phyloP scores from a whole-genome alignment of 2,888 invertebrate genomes.

The Mythimna vitellina region DNA sequence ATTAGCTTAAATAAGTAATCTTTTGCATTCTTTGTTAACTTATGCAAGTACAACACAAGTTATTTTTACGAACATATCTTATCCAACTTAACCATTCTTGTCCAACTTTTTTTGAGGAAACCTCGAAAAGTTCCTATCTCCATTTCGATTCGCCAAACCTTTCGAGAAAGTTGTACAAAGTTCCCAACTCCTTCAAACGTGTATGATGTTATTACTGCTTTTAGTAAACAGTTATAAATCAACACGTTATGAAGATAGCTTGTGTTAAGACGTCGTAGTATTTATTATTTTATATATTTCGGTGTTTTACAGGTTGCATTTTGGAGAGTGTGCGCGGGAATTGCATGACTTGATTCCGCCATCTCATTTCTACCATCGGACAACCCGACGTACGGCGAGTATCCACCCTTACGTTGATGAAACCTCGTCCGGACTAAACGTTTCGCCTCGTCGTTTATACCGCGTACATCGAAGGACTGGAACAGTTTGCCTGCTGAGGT shows the following conservation, averaged over 20 bases:
- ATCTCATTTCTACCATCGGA: too few relatives aligned
- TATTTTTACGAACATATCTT: not conserved
- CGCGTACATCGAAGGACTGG: too few relatives aligned
- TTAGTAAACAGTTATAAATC: not conserved
- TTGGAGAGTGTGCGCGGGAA: too few relatives aligned
- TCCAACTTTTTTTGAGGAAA: not conserved
- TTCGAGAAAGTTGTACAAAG: not conserved
- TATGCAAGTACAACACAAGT: conserved; percentile 2
- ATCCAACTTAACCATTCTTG: not conserved
- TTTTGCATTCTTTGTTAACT: not conserved
- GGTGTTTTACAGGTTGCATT: too few relatives aligned
- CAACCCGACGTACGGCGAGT: too few relatives aligned
- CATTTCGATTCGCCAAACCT: not conserved
- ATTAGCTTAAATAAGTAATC: too few relatives aligned
- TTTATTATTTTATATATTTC: too few relatives aligned
- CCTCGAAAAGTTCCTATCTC: not conserved
- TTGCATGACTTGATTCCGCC: too few relatives aligned
- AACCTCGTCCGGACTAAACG: too few relatives aligned
- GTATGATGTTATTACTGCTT: not conserved
- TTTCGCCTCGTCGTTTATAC: too few relatives aligned
- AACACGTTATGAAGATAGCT: not conserved
- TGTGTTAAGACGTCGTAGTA: not conserved
- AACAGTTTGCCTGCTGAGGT: too few relatives aligned
- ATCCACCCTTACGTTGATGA: too few relatives aligned
- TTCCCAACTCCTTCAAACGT: not conserved